Evolutionary conservation across 2,797 vertebrate species (phyloP), one percentile per base, ranked within the genome.

Genomic region (Esox masquinongy): DNA sequence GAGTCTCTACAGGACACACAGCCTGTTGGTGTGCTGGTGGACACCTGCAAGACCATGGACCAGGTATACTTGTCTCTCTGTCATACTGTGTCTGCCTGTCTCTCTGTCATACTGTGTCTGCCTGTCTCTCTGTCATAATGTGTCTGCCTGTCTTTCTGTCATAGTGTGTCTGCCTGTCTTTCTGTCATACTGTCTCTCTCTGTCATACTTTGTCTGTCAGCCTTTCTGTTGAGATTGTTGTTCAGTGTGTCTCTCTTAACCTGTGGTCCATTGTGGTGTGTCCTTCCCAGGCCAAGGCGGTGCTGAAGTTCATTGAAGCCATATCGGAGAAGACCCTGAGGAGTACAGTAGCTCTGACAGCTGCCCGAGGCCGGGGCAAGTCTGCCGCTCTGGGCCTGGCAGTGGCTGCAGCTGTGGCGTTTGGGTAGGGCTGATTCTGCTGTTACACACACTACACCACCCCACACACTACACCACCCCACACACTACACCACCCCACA

Each of bases 281-380:
- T 63, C 14, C 79, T 16, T 74, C 12, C 11, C 72, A 99, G 97
- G 97, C 98, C 43, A 99, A 96, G 88, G 97, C 95, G 0, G 93
- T 99, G 87, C 85, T 99, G 12, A 99, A 99, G 81, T 99, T 99
- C 68, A 97, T 99, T 0, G 98, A 99, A 76, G 98, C 96, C 0
- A 96, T 98, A 85, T 99, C 98, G 0, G 98, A 99, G 90, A 99
- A 99, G 93, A 99, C 97, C 0, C 89, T 99, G 11, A 91, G 96
- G 79, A 98, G 96, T 85, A 99, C 98, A 0, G 97, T 99, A 36
- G 93, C 97, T 0, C 89, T 99, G 63, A 99, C 97, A 0, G 98
- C 98, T 3, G 97, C 98, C 69, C 94, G 98, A 43, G 98, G 98
- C 17, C 94, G 98, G 74, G 98, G 98, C 0, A 99, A 99, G 79